Conservation (phyloP, 2,113 vertebrate species). For the Phrynosoma platyrhinos region DNA sequence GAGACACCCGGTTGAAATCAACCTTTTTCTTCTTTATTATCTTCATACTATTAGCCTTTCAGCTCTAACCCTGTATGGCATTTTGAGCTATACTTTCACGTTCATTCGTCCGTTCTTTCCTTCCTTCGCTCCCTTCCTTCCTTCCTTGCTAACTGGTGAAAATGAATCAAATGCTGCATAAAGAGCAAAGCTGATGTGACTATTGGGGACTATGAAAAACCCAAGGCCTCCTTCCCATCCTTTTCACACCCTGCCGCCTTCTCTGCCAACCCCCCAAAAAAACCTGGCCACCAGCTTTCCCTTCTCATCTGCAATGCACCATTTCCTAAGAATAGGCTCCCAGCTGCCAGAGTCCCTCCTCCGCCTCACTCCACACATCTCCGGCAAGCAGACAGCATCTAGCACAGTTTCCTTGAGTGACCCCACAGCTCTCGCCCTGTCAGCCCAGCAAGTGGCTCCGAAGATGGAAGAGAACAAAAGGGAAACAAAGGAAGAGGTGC, state of each 20-base stretch:
- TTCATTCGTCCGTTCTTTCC: not conserved
- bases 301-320: slow-evolving; percentile 78
- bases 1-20: not conserved
- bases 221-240: accelerated
- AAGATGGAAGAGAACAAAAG: not conserved
- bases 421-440: not conserved
- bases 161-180: not conserved
- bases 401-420: slow-evolving; percentile 5
- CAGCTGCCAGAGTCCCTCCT: slow-evolving; percentile 60
- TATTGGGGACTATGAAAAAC: not conserved
- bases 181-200: not conserved
- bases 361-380: not conserved
- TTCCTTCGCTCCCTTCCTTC: no score
- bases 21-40: not conserved
- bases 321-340: slow-evolving; percentile 80
- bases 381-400: not conserved
- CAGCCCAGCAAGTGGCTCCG: not conserved
- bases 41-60: not conserved
- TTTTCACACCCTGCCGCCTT: not conserved
- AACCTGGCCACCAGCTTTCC: slow-evolving; percentile 26
- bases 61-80: not conserved
- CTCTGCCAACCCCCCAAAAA: not conserved
- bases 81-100: not conserved
- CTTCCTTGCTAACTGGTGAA: not conserved
- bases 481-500: not conserved